These are phyloP conservation scores for Myxocyprinus asiaticus DNA, from an alignment of 2,113 vertebrate species.

Conservation along the genomic window DNA sequence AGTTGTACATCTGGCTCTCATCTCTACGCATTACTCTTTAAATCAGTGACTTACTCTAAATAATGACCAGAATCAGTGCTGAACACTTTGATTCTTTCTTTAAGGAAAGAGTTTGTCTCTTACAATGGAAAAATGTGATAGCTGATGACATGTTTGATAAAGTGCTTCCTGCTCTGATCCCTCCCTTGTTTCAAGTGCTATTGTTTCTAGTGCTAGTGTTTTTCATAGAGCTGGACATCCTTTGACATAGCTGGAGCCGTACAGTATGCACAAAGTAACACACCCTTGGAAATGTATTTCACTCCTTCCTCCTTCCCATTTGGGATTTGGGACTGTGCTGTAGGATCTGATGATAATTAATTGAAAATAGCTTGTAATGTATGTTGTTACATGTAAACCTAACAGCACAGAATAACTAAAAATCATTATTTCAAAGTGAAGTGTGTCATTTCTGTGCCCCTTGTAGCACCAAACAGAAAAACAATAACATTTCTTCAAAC, in stretches of 20 bases:
- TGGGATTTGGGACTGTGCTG: background rate
- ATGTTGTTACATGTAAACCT: no score
- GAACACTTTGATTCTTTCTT: background rate
- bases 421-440: no score
- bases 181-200: conserved; percentile 20
- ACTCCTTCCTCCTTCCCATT: background rate
- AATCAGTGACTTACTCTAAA: no score
- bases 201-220: conserved; percentile 37
- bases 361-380: no score
- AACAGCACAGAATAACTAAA: no score
- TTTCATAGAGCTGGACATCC: conserved; percentile 28
- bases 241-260: background rate
- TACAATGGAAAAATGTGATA: background rate
- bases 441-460: no score
- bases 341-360: background rate
- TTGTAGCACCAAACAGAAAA: no score
- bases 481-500: no score
- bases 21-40: no score
- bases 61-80: no score
- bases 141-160: conserved; percentile 7
- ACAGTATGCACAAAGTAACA: conserved; percentile 6
- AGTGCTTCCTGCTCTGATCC: conserved; percentile 15
- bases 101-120: background rate
- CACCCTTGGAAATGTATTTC: background rate
- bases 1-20: no score